A percentile compares a stretch with the other conserved stretches of the same genome.
These are phyloP conservation scores for Gallinago nigripennis DNA, from an alignment of 2,797 vertebrate genomes.

Conservation along the genomic window DNA sequence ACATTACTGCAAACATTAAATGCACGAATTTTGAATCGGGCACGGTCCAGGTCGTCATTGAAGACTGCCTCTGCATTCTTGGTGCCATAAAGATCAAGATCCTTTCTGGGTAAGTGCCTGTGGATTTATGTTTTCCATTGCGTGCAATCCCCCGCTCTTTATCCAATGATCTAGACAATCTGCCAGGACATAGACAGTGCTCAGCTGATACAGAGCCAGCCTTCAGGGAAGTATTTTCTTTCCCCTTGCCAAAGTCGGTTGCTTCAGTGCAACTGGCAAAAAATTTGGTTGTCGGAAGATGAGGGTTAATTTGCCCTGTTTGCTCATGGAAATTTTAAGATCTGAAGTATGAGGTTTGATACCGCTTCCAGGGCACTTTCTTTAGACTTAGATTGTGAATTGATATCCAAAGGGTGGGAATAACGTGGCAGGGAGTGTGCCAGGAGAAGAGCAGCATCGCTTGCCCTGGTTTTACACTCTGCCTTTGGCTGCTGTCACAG, in stretches of 20 bases:
- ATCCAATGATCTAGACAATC: neutral
- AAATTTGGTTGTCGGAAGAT: neutral
- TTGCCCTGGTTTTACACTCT: neutral
- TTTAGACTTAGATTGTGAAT: neutral
- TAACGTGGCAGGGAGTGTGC: neutral
- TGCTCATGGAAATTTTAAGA: neutral
- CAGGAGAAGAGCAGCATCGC: neutral
- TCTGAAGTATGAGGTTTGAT: neutral
- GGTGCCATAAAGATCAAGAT: slow-evolving; percentile 10
- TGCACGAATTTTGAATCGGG: neutral
- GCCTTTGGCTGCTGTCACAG: neutral
- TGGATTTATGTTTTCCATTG: neutral
- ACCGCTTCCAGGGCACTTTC: neutral
- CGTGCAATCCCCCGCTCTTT: neutral
- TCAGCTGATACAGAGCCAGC: neutral
- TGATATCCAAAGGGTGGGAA: neutral
- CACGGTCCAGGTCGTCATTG: neutral
- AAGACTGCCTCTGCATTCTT: slow-evolving; percentile 31
- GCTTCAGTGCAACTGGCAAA: neutral
- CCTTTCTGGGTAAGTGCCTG: slow-evolving; percentile 29
- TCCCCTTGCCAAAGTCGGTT: neutral
- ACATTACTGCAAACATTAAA: neutral
- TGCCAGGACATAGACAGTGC: neutral
- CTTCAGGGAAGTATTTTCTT: neutral
- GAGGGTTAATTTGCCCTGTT: neutral